Evolutionary conservation across 2,113 vertebrate genomes (phyloP), one percentile per base, ranked within the genome.

Genomic region (Macaca fascicularis): DNA sequence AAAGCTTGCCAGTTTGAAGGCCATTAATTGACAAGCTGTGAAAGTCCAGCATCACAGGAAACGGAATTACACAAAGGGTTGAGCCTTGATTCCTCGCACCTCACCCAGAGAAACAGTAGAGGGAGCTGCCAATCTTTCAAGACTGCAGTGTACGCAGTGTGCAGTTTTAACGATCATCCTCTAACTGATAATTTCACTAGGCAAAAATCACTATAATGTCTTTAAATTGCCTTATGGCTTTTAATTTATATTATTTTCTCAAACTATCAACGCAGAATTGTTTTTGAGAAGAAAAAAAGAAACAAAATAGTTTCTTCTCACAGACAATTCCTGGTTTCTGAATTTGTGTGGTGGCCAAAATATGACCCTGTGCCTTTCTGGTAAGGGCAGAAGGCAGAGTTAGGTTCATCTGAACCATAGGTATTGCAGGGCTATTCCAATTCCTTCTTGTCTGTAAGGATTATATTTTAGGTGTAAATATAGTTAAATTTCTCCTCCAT

Each of bases 91-190:
- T 93, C 45, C 90, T 69, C 45, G 72, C 92, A 97, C 90, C 92
- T 97, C 85, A 94, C 0, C 2, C 40, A 3, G 55, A 96, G 79
- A 94, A 98, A 98, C 98, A 98, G 98, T 97, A 98, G 98, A 98
- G 98, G 98, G 98, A 98, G 98, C 98, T 98, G 97, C 98, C 98
- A 98, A 97, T 98, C 98, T 98, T 98, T 16, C 7, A 75, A 97
- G 97, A 61, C 93, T 4, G 13, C 97, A 97, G 74, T 76, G 9
- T 30, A 22, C 3, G 7, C 0, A 6, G 0, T 30, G 35, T 4
- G 30, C 76, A 81, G 8, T 57, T 94, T 92, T 85, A 87, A 50
- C 32, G 11, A 75, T 20, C 35, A 55, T 12, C 12, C 30, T 70
- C 67, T n/a, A 94, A 90, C 40, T 76, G 38, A 79, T 27, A 94